Conservation (phyloP, 2,797 vertebrate species). For the Florisuga fusca region DNA sequence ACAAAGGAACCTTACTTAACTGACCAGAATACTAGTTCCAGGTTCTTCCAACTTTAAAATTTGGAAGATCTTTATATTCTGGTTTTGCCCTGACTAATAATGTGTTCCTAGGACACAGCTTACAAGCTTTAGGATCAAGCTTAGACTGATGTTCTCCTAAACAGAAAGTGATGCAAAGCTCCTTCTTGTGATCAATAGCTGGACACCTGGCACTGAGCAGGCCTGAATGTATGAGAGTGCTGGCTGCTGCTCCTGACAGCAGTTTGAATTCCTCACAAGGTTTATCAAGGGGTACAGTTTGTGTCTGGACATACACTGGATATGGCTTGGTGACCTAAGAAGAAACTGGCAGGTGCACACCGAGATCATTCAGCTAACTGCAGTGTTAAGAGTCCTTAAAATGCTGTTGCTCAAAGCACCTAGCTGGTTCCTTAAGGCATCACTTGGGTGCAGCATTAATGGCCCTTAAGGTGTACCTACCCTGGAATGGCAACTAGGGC, state of each 20-base stretch:
- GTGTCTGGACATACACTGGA: neutral
- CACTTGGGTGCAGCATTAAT: neutral
- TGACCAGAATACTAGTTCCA: neutral
- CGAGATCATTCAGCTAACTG: neutral
- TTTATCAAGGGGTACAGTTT: neutral
- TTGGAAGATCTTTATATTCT: neutral
- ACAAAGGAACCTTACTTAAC: neutral
- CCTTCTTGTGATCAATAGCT: neutral
- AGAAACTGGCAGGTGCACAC: neutral
- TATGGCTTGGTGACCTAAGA: neutral
- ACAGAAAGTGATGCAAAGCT: neutral
- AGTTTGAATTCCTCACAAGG: neutral
- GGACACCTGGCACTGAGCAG: neutral
- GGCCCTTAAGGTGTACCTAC: neutral
- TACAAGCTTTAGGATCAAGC: neutral
- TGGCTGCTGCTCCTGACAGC: neutral
- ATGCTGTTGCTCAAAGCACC: neutral
- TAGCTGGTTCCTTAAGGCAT: neutral
- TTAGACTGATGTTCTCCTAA: rapidly evolving
- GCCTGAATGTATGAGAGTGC: neutral
- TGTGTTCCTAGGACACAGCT: neutral
- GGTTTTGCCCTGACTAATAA: neutral
- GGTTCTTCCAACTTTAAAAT: neutral
- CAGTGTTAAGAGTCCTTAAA: neutral
- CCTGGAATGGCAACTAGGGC: neutral